Evolutionary conservation across 1,140 invertebrate genomes (phyloP), one percentile per base, ranked within the genome.

Genomic region (Tenebrio molitor): DNA sequence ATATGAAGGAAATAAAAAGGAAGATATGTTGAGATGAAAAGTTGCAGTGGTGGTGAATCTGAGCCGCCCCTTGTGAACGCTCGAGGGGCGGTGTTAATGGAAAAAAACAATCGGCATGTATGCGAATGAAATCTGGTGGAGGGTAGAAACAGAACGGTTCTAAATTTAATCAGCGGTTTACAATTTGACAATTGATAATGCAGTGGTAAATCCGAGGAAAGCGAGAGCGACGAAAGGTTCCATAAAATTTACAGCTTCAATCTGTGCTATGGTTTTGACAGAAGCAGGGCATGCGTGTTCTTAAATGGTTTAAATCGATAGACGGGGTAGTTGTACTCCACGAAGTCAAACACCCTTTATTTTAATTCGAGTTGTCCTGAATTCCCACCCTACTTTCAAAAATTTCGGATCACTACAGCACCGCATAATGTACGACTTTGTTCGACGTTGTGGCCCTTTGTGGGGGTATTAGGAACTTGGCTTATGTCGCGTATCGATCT

Each of bases 271-370:
- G 66, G 42, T 39, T 73, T 69, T 73, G 66, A 73, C 58, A 69
- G 63, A 50, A 50, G 25, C 39, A 29, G 67, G 62, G 72, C 72
- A 73, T 73, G 72, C 72, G 72, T 70, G 25, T 36, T 34, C 17
- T 67, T 63, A 58, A 62, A 44, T 39, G 64, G 33, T 73, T 41
- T 42, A 62, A 72, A 73, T 73, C 72, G 67, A 73, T 73, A 69
- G 15, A 29, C 21, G 67, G 46, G 36, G 50, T 58, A 69, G 53
- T 69, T 66, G 41, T 68, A 73, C 71, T 58, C 50, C 10, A 42
- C 53, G 23, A 50, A 53, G 29, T 41, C 64, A 62, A 64, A 50
- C 46, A 39, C 46, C 46, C 46, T 53, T 41, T 23, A 25, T 69
- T 69, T 69, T 39, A 58, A 58, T 69, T 34, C 67, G 44, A 69